Percentiles rank a stretch among this genome's conserved stretches.
These are phyloP conservation scores for Diabrotica virgifera DNA, from an alignment of 1,140 invertebrate genomes.

Conservation along the genomic window DNA sequence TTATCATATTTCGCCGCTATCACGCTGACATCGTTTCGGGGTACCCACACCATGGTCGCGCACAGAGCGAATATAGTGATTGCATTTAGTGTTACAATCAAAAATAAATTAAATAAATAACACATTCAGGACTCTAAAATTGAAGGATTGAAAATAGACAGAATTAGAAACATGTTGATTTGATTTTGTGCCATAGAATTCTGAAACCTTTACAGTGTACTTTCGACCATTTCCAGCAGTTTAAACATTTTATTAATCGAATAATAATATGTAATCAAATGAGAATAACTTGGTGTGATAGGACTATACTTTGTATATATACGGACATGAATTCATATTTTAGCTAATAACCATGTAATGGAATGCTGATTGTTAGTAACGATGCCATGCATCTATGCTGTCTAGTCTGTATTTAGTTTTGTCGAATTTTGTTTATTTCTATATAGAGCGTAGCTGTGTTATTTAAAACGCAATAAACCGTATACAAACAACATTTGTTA, in stretches of 20 bases:
- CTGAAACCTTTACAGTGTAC: too few species aligned
- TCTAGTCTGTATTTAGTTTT: slow-evolving; percentile 19
- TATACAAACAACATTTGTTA: background rate
- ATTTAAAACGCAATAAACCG: slow-evolving; percentile 8
- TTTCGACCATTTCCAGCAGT: too few species aligned
- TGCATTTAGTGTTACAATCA: too few species aligned
- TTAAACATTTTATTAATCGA: slow-evolving; percentile 1
- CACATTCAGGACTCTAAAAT: too few species aligned
- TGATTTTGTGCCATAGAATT: too few species aligned
- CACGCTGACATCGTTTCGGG: too few species aligned
- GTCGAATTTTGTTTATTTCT: slow-evolving; percentile 7
- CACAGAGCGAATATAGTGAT: too few species aligned
- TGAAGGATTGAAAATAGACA: too few species aligned
- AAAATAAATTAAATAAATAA: too few species aligned
- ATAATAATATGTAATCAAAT: slow-evolving; percentile 7
- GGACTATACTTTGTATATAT: slow-evolving; percentile 16
- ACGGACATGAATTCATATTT: slow-evolving; percentile 7
- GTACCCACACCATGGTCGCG: too few species aligned
- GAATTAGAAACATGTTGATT: too few species aligned
- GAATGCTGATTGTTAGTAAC: slow-evolving; percentile 15
- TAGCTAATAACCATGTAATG: slow-evolving; percentile 20
- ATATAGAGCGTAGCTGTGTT: slow-evolving; percentile 18
- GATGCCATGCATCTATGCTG: slow-evolving; percentile 19
- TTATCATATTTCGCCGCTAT: too few species aligned
- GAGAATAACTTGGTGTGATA: slow-evolving; percentile 18